phyloP scores from a whole-genome alignment of 1,140 invertebrate genomes.

The Leucophenga varia region DNA sequence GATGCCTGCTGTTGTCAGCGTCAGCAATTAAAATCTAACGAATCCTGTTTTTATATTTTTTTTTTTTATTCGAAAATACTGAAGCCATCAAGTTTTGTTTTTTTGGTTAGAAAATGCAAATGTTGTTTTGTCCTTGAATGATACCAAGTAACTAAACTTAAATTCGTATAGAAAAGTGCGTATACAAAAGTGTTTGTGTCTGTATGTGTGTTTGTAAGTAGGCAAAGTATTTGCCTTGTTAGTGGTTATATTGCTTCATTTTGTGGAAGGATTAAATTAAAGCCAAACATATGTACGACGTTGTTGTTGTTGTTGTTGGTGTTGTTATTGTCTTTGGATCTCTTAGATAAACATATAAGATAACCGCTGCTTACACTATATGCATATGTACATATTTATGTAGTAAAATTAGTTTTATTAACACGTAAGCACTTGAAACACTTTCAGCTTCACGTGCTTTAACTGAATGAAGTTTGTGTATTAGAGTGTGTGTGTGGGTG shows the following conservation, averaged over 20 bases:
- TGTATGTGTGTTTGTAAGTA: conserved; percentile 5
- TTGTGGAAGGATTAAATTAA: conserved; percentile 56
- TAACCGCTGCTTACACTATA: conserved; percentile 51
- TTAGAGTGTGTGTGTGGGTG: neutral
- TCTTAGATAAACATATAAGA: conserved; percentile 40
- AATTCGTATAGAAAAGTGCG: conserved; percentile 12
- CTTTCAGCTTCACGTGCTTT: conserved; percentile 14
- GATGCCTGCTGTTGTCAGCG: conserved; percentile 13
- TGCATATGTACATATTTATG: no score
- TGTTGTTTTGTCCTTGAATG: no score
- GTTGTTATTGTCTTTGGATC: conserved; percentile 35
- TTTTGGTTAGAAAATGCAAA: no score
- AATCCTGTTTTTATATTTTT: neutral
- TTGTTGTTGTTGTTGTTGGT: conserved; percentile 10
- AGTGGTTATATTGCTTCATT: conserved; percentile 55
- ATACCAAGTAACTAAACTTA: conserved; percentile 31
- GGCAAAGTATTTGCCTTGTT: conserved; percentile 54
- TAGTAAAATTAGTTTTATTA: conserved; percentile 55
- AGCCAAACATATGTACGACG: conserved; percentile 35
- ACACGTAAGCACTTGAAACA: conserved; percentile 34
- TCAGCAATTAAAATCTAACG: conserved; percentile 43
- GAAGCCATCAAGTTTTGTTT: no score
- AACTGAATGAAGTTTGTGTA: no score
- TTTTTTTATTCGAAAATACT: no score
- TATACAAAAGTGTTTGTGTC: conserved; percentile 1